Evolutionary conservation across 2,113 vertebrate genomes (phyloP), one percentile per base, ranked within the genome.

Genomic region (Choloepus hoffmanni): DNA sequence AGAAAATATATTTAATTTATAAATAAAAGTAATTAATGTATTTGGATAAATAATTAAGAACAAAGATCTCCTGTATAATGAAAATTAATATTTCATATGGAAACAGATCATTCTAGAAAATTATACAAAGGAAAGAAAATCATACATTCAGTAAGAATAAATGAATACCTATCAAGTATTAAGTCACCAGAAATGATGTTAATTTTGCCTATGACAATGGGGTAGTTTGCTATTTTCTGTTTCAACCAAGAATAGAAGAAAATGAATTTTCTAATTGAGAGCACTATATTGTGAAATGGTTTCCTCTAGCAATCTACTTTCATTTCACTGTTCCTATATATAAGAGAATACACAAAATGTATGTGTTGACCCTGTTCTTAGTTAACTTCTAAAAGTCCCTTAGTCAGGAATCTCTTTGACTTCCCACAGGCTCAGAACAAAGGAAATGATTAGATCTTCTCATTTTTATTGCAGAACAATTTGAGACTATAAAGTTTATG

Each of bases 81-180:
- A 67, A 93, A 97, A 65, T 60, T 10, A 83, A 90, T 94, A 82
- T 50, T 92, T 9, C 28, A 60, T 48, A 9, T 40, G 45, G 55
- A 85, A 91, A 85, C 23, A 67, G 48, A 68, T 74, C 84, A 0
- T 62, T 72, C 36, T 89, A 53, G 53, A 70, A 89, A 14, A 53
- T 55, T 48, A 82, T 48, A 50, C 4, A 95, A 89, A 84, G 14
- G 8, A 92, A 96, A 85, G 19, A 74, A 87, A 92, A 82, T 36
- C 84, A 48, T 62, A 55, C 30, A 82, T 63, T 90, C 12, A 68
- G 11, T 70, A 89, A 92, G 7, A 78, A 87, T 81, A 79, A 95
- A 70, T 86, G 30, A 48, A 26, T 18, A 0, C n/a, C 15, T 81
- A 33, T 73, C 86, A 78, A 76, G 24, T 89, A 65, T 82, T 58